Conservation (phyloP, 2,797 vertebrate genomes). For the Distichodus sexfasciatus region DNA sequence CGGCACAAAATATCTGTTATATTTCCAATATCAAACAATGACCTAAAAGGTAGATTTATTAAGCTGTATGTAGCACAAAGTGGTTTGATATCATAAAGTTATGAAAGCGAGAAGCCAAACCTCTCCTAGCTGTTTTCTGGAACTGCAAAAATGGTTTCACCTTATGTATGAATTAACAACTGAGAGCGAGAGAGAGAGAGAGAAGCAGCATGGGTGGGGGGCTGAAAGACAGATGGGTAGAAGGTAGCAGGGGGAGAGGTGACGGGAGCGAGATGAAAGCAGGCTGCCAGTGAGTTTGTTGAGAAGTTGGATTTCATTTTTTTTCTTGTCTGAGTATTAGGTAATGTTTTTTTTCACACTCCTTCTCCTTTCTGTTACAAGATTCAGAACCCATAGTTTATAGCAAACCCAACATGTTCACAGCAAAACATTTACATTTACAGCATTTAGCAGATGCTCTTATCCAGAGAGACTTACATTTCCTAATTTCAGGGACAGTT, state of each 20-base stretch:
- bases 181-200: constrained; percentile 51
- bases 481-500: no score
- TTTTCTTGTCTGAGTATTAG: constrained; percentile 45
- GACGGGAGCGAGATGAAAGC: constrained; percentile 42
- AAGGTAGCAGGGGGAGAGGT: constrained; percentile 46
- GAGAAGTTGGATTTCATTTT: constrained; percentile 65
- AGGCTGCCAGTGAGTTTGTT: constrained; percentile 64
- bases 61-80: no score
- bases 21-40: no score
- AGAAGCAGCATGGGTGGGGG: constrained; percentile 39
- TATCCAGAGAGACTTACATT: no score
- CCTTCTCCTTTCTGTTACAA: constrained; percentile 13
- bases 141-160: constrained; percentile 12
- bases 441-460: no score
- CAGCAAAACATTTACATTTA: no score
- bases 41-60: no score
- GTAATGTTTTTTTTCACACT: constrained; percentile 44
- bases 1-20: no score
- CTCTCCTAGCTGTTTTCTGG: neutral
- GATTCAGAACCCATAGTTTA: no score
- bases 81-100: no score
- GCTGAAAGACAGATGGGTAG: constrained; percentile 47
- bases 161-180: constrained; percentile 17
- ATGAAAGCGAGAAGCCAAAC: no score
- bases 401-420: no score